Conservation (phyloP, 2,888 invertebrate species). For the Eulithis prunata region DNA sequence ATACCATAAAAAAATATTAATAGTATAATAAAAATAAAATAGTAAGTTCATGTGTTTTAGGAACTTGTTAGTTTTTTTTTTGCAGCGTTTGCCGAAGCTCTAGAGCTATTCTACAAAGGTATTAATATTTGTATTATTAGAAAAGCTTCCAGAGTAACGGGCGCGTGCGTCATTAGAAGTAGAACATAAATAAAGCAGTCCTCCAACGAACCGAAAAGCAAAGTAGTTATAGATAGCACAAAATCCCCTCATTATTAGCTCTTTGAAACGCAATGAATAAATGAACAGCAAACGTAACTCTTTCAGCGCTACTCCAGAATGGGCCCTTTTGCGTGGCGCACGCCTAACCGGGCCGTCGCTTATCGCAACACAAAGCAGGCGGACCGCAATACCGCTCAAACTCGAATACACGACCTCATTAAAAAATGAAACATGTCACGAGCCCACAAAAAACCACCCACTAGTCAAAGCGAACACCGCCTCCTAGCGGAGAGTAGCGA, state of each 20-base stretch:
- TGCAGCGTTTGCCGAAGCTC: no score
- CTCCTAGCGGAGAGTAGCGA: slow-evolving; percentile 79
- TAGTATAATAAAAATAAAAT: no score
- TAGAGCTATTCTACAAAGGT: background rate
- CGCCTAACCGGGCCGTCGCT: slow-evolving; percentile 47
- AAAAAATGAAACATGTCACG: slow-evolving; percentile 78
- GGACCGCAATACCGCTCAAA: slow-evolving; percentile 63
- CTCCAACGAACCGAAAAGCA: slow-evolving; percentile 22
- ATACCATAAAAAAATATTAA: background rate
- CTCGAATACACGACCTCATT: slow-evolving; percentile 81
- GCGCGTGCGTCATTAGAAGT: slow-evolving; percentile 8
- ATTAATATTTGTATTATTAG: background rate
- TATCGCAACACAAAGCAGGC: slow-evolving; percentile 64
- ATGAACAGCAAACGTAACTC: slow-evolving; percentile 70
- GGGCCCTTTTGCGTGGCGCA: slow-evolving; percentile 59
- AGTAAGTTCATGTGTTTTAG: background rate
- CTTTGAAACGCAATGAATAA: slow-evolving; percentile 67
- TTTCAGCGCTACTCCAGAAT: slow-evolving; percentile 64
- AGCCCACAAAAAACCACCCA: slow-evolving; percentile 63
- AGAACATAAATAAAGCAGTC: slow-evolving; percentile 10
- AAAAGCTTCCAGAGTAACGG: background rate
- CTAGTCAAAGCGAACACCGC: slow-evolving; percentile 77
- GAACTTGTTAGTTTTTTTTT: background rate
- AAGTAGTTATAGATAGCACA: slow-evolving; percentile 35
- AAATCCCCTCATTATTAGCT: slow-evolving; percentile 53